These are phyloP conservation scores for Mugil cephalus DNA, from an alignment of 2,113 vertebrate genomes.

Conservation along the genomic window DNA sequence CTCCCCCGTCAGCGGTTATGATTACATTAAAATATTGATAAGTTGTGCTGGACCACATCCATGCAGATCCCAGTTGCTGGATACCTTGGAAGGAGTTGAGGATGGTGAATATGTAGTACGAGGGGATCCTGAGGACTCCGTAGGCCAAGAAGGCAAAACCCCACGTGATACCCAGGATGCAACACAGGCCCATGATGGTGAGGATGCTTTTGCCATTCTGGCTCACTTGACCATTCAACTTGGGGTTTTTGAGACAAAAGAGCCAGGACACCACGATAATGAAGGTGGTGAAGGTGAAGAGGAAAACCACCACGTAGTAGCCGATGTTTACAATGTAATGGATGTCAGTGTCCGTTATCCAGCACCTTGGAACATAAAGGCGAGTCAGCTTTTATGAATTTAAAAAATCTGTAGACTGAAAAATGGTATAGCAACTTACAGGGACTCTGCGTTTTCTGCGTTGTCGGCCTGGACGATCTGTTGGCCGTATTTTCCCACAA, in stretches of 20 bases:
- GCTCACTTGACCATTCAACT: rapidly evolving
- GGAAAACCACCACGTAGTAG: constrained; percentile 77
- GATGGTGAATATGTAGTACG: constrained; percentile 80
- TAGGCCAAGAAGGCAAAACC: constrained; percentile 79
- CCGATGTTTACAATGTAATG: constrained; percentile 79
- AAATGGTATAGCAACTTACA: constrained; percentile 63
- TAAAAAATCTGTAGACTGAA: not conserved
- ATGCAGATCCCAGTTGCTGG: not conserved
- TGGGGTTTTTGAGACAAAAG: constrained; percentile 24
- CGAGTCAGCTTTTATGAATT: not conserved
- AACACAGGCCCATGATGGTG: constrained; percentile 74
- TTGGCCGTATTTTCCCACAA: constrained; percentile 67
- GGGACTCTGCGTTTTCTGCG: not conserved
- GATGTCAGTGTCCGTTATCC: constrained; percentile 68
- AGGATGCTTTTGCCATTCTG: constrained; percentile 1
- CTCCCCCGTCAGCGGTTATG: not conserved
- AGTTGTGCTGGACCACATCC: not conserved
- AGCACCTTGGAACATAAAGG: constrained; percentile 73
- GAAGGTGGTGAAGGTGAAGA: constrained; percentile 75
- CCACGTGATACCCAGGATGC: constrained; percentile 79
- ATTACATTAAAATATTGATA: not conserved
- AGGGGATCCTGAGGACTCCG: constrained; percentile 57
- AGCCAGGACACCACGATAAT: constrained; percentile 72
- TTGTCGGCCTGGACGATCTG: constrained; percentile 33
- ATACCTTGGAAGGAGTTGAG: constrained; percentile 84